Evolutionary conservation across 2,113 vertebrate species (phyloP), one percentile per base, ranked within the genome.

Genomic region (Sylvietta virens): DNA sequence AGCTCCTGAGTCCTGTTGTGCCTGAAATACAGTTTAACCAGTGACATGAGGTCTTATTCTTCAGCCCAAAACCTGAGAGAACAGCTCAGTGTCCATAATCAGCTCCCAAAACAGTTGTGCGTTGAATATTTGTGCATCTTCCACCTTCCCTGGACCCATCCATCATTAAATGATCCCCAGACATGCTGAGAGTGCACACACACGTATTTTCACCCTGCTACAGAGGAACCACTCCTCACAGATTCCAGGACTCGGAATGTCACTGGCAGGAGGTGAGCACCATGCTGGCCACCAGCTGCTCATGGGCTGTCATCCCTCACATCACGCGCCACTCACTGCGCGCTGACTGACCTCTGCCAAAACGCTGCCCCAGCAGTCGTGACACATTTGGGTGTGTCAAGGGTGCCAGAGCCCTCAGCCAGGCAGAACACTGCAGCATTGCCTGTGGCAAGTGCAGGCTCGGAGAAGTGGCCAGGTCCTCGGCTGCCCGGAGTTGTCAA

Each of bases 301-400:
- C 33, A 0, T 71, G 11, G 47, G 21, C 86, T 85, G 69, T 26
- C 89, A 45, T 28, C 77, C n/a, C 57, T 91, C 77, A 11, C 48
- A 9, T 47, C 8, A 0, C 33, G 2, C 51, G 1, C 53, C 39
- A 8, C 67, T 77, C 20, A 64, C 58, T 83, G 24, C 2, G 1
- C 24, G 0, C 73, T 15, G 62, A 3, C 4, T 64, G 66, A 88
- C 88, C 90, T 79, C 81, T 93, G 85, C 78, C 87, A 88, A 82
- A 81, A 67, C 3, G 3, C 37, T 56, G 22, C 39, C 78, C 81
- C 44, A 47, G 78, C 78, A 70, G 42, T n/a, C 66, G 67, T 0
- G 0, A 54, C 60, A 57, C 28, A 2, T 71, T 92, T 48, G 71
- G 62, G 79, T 21, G 4, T 30, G 31, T 26, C 21, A 77, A 51